Conservation (phyloP, 1,140 invertebrate genomes). For the Hyphantria cunea region DNA sequence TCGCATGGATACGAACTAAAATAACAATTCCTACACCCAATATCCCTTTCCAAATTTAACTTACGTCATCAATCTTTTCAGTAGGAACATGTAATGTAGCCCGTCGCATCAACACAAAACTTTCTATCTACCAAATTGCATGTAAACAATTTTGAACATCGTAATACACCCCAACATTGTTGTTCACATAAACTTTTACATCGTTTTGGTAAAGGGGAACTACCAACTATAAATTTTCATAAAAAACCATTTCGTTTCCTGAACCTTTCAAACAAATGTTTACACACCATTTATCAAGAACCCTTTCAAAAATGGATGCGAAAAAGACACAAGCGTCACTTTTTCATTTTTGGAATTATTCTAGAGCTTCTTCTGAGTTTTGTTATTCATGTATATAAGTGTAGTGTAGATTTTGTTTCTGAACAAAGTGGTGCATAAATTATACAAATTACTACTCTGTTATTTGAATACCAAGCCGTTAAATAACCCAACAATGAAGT, state of each 20-base stretch:
- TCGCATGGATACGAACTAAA: too few species aligned
- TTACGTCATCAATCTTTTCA: background rate
- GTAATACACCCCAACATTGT: constrained; percentile 17
- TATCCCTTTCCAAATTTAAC: background rate
- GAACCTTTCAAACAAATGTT: constrained; percentile 42
- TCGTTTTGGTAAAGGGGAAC: constrained; percentile 19
- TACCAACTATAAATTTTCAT: constrained; percentile 37
- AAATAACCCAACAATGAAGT: too few species aligned
- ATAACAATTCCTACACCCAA: too few species aligned
- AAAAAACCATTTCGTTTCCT: constrained; percentile 35
- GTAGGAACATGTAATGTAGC: background rate
- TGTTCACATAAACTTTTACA: constrained; percentile 31
- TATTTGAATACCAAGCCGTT: too few species aligned
- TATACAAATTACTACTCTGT: too few species aligned
- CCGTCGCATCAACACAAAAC: background rate
- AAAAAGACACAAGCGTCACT: background rate
- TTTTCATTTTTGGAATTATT: too few species aligned
- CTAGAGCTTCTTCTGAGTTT: too few species aligned
- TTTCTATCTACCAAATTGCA: constrained; percentile 19
- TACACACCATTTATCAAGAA: constrained; percentile 43
- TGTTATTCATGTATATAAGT: too few species aligned
- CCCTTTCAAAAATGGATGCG: constrained; percentile 31
- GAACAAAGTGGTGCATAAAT: too few species aligned
- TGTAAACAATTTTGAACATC: constrained; percentile 12
- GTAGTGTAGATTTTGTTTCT: too few species aligned